Evolutionary conservation across 2,888 invertebrate genomes (phyloP).

Genomic region (Phymatocera aterrima): DNA sequence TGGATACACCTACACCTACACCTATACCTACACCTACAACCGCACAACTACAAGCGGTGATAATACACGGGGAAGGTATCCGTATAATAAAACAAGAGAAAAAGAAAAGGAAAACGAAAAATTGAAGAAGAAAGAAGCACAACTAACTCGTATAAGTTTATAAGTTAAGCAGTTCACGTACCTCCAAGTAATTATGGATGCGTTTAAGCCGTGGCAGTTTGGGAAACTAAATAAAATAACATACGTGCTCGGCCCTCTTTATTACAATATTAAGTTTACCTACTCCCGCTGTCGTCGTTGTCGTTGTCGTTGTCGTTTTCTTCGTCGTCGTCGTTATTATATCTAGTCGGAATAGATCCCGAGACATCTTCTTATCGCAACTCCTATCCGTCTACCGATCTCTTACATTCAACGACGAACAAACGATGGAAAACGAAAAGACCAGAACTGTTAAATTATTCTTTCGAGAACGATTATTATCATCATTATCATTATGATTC

Average conservation of each 20-base stretch:
- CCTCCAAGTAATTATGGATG: slow-evolving; percentile 72
- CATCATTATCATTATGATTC: background rate
- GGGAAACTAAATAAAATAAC: slow-evolving; percentile 74
- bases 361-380: background rate
- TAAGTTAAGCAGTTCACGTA: slow-evolving; percentile 73
- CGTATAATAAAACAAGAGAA: slow-evolving; percentile 13
- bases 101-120: background rate
- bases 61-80: too few relatives aligned
- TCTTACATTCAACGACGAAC: background rate
- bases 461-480: too few relatives aligned
- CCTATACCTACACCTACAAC: slow-evolving; percentile 34
- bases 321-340: too few relatives aligned
- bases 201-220: slow-evolving; percentile 73
- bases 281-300: slow-evolving; percentile 49
- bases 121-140: background rate
- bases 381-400: background rate
- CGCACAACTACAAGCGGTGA: background rate
- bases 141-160: slow-evolving; percentile 48
- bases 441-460: background rate
- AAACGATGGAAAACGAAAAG: background rate
- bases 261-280: slow-evolving; percentile 69
- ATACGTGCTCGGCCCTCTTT: slow-evolving; percentile 72
- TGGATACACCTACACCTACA: too few relatives aligned
- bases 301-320: too few relatives aligned
- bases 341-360: too few relatives aligned